These are phyloP conservation scores for Thunnus thynnus DNA, from an alignment of 2,113 vertebrate genomes.

Conservation along the genomic window DNA sequence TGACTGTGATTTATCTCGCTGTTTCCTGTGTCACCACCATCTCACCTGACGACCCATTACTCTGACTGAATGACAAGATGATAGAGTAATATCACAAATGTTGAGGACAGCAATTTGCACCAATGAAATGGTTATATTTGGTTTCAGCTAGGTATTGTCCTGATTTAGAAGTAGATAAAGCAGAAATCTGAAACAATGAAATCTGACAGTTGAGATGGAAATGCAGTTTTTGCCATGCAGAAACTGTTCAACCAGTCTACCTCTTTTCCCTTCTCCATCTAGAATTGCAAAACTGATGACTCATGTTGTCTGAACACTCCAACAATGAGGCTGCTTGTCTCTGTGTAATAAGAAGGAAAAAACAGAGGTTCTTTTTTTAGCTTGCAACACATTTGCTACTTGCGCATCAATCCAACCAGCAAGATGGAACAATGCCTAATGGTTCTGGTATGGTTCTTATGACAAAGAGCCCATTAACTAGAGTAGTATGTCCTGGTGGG, in stretches of 20 bases:
- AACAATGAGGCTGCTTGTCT: constrained; percentile 24
- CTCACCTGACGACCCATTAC: constrained; percentile 28
- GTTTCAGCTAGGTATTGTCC: neutral
- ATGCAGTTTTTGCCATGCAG: neutral
- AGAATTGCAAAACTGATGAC: constrained; percentile 39
- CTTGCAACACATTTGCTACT: constrained; percentile 10
- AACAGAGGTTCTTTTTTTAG: neutral
- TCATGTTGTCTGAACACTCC: neutral
- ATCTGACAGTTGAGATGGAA: neutral
- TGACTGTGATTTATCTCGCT: constrained; percentile 11
- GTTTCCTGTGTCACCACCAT: constrained; percentile 26
- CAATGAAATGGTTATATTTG: neutral
- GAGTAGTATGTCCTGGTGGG: constrained; percentile 6
- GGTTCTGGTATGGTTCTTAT: constrained; percentile 33
- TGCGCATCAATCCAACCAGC: constrained; percentile 10
- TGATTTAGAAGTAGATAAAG: no score
- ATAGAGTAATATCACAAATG: constrained; percentile 10
- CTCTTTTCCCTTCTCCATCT: neutral
- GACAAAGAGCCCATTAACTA: constrained; percentile 40
- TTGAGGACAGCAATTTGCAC: neutral
- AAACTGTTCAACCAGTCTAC: neutral
- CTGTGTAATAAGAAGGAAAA: neutral
- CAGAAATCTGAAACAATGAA: neutral
- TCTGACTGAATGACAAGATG: constrained; percentile 25
- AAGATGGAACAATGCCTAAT: constrained; percentile 45